Evolutionary conservation across 2,888 invertebrate genomes (phyloP).

Genomic region (Cantharis rustica): DNA sequence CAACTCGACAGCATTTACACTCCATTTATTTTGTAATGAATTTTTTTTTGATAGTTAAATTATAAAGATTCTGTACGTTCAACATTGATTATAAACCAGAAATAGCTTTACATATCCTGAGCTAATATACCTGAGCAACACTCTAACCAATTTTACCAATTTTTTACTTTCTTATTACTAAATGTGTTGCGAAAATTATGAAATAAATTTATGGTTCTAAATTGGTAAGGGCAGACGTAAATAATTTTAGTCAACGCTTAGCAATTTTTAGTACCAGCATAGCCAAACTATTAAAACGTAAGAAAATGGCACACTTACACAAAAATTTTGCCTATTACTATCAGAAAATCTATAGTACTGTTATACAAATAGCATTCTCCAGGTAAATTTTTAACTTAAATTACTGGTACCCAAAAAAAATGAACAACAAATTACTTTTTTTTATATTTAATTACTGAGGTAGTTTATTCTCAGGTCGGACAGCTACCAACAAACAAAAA

Average conservation of each 20-base stretch:
- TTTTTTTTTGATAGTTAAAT: neutral
- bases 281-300: conserved; percentile 40
- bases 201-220: conserved; percentile 24
- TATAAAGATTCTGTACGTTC: neutral
- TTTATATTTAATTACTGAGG: conserved; percentile 58
- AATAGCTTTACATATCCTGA: conserved; percentile 46
- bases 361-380: conserved; percentile 57
- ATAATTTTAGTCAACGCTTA: conserved; percentile 8
- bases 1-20: conserved; percentile 12
- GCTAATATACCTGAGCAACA: conserved; percentile 57
- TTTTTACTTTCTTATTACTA: conserved; percentile 37
- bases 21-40: neutral
- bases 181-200: conserved; percentile 32
- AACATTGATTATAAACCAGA: conserved; percentile 3
- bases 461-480: conserved; percentile 58
- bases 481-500: conserved; percentile 40
- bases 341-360: conserved; percentile 35
- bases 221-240: conserved; percentile 5
- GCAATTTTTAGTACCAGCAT: neutral
- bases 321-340: conserved; percentile 44
- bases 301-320: conserved; percentile 58
- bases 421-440: conserved; percentile 54
- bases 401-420: conserved; percentile 51
- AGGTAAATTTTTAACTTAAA: conserved; percentile 40
- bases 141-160: conserved; percentile 43